These are phyloP conservation scores for Oryzias woworae DNA, from an alignment of 2,113 vertebrate species.

Conservation along the genomic window DNA sequence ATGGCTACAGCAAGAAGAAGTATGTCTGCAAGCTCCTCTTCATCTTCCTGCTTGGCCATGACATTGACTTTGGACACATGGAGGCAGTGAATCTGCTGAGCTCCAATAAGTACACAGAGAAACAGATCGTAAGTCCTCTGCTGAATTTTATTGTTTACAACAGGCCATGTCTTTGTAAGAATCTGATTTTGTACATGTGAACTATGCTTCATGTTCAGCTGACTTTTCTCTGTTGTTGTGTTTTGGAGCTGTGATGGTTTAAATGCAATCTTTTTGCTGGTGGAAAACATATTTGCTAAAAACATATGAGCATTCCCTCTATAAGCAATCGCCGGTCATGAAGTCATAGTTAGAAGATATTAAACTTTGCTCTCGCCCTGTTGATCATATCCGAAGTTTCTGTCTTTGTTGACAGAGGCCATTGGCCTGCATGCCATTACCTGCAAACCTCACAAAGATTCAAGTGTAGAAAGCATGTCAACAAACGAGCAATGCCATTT, in stretches of 20 bases:
- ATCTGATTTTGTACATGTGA: no score
- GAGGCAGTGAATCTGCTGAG: constrained; percentile 93
- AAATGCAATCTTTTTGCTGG: no score
- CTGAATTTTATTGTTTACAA: neutral
- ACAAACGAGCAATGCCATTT: no score
- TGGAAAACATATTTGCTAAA: no score
- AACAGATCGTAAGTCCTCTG: constrained; percentile 87
- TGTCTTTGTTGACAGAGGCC: constrained; percentile 34
- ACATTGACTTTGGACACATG: constrained; percentile 96
- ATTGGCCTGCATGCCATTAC: constrained; percentile 21
- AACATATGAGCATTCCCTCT: no score
- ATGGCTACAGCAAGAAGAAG: constrained; percentile 95
- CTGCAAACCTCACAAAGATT: neutral
- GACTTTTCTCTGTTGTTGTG: no score
- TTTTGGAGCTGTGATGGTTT: no score
- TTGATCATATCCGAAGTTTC: neutral
- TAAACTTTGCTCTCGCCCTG: neutral
- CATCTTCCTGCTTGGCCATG: constrained; percentile 92
- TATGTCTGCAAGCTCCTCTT: constrained; percentile 94
- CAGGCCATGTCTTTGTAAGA: neutral
- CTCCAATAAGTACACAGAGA: constrained; percentile 95
- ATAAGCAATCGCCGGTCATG: no score
- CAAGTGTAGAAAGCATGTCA: no score
- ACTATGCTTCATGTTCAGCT: no score
- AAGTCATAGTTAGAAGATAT: no score